Evolutionary conservation across 2,797 vertebrate species (phyloP).

Genomic region (Anableps anableps): DNA sequence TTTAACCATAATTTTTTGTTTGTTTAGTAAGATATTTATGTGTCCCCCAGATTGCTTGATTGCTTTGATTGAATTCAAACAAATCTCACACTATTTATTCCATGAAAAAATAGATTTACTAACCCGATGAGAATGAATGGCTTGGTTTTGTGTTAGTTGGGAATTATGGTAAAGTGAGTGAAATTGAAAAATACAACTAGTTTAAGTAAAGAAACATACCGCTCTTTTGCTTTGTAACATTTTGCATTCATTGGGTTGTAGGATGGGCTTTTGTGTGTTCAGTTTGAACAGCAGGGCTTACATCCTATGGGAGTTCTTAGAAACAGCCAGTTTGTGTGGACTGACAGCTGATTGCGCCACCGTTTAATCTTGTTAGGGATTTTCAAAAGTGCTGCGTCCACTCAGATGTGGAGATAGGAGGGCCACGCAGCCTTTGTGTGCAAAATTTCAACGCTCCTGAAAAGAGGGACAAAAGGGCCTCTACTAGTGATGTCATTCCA

Average conservation of each 20-base stretch:
- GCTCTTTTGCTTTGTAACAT: conserved; percentile 13
- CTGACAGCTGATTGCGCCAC: conserved; percentile 80
- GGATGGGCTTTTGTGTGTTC: conserved; percentile 48
- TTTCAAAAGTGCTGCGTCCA: conserved; percentile 87
- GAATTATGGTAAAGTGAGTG: not conserved
- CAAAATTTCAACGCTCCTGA: conserved; percentile 77
- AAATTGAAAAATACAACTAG: not conserved
- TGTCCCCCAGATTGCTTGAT: not conserved
- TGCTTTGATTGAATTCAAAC: not conserved
- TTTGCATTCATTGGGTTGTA: conserved; percentile 9
- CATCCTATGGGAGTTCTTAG: conserved; percentile 70
- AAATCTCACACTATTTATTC: not conserved
- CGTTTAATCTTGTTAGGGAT: conserved; percentile 86
- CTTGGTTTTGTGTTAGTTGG: not conserved
- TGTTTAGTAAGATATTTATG: not conserved
- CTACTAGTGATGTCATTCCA: conserved; percentile 79
- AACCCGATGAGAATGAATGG: not conserved
- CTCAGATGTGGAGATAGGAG: conserved; percentile 83
- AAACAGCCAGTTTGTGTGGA: conserved; percentile 66
- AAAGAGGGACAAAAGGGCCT: conserved; percentile 70
- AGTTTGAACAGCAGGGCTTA: conserved; percentile 63
- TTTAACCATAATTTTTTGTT: too few species aligned
- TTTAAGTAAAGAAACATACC: not conserved
- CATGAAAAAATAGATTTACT: not conserved
- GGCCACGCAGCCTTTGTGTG: conserved; percentile 78